Percentiles rank a stretch among this genome's conserved stretches.
phyloP scores from a whole-genome alignment of 1,140 invertebrate species.

The Lasioglossum albipes region DNA sequence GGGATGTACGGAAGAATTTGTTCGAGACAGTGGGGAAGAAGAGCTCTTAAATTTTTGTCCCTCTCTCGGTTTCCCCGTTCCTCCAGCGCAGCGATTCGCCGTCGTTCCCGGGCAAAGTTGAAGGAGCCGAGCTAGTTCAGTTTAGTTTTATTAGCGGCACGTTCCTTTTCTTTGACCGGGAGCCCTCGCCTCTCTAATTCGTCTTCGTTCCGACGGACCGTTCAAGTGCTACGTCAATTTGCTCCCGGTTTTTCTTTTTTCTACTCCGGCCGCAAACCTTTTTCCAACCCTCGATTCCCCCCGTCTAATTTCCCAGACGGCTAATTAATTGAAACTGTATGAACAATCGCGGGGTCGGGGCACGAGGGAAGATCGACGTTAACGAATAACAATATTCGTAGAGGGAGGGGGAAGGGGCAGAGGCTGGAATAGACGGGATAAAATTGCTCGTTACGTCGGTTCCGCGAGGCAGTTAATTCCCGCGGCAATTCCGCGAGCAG shows the following conservation, averaged over 20 bases:
- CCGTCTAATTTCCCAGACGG: neutral
- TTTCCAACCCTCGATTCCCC: neutral
- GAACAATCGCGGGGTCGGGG: neutral
- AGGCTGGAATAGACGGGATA: no score
- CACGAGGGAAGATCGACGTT: neutral
- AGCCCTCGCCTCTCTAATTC: slow-evolving; percentile 4
- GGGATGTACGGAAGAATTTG: slow-evolving; percentile 44
- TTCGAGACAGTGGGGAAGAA: slow-evolving; percentile 6
- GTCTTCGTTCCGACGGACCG: slow-evolving; percentile 20
- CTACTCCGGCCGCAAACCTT: neutral
- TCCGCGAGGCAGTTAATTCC: neutral
- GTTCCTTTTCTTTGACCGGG: neutral
- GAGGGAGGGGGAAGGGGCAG: no score
- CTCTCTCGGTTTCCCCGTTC: neutral
- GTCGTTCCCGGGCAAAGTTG: slow-evolving; percentile 31
- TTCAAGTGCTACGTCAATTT: slow-evolving; percentile 44
- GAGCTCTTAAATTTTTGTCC: slow-evolving; percentile 16
- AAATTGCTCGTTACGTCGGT: slow-evolving; percentile 2
- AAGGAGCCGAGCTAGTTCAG: slow-evolving; percentile 11
- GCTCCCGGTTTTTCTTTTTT: slow-evolving; percentile 19
- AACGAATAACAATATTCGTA: neutral
- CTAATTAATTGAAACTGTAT: slow-evolving; percentile 34
- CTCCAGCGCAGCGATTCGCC: neutral
- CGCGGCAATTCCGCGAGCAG: neutral
- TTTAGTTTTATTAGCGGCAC: slow-evolving; percentile 52